These are phyloP conservation scores for Caerostris darwini DNA, from an alignment of 1,140 invertebrate genomes.

Conservation along the genomic window DNA sequence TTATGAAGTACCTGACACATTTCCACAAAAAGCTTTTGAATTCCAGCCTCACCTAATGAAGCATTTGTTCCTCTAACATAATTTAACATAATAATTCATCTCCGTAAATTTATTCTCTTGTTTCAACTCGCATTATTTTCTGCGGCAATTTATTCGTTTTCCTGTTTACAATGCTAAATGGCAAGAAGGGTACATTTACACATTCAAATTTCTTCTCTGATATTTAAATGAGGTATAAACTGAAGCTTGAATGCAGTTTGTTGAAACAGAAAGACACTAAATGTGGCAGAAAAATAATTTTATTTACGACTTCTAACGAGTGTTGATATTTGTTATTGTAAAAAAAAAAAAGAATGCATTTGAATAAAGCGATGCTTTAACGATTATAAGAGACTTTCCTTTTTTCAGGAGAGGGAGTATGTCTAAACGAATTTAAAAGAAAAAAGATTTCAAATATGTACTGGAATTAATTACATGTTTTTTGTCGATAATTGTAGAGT, in stretches of 20 bases:
- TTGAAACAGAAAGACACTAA: not conserved
- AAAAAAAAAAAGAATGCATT: not conserved
- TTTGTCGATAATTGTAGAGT: no score
- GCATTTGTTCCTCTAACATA: not conserved
- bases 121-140: not conserved
- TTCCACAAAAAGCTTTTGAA: not conserved
- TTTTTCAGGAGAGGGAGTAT: no score
- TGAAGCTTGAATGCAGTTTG: not conserved
- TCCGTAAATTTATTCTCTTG: not conserved
- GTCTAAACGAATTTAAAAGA: no score
- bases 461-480: no score
- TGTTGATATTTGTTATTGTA: not conserved
- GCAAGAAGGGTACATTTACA: not conserved
- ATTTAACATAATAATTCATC: conserved; percentile 31
- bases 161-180: not conserved
- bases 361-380: not conserved
- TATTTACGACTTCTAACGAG: conserved; percentile 2
- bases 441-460: no score
- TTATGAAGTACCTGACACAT: not conserved
- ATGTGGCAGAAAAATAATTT: conserved; percentile 2
- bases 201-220: not conserved
- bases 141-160: not conserved
- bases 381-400: no score
- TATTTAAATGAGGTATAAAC: conserved; percentile 19
- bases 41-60: not conserved